Conservation (phyloP, 2,888 invertebrate genomes). For the Apoderus coryli region DNA sequence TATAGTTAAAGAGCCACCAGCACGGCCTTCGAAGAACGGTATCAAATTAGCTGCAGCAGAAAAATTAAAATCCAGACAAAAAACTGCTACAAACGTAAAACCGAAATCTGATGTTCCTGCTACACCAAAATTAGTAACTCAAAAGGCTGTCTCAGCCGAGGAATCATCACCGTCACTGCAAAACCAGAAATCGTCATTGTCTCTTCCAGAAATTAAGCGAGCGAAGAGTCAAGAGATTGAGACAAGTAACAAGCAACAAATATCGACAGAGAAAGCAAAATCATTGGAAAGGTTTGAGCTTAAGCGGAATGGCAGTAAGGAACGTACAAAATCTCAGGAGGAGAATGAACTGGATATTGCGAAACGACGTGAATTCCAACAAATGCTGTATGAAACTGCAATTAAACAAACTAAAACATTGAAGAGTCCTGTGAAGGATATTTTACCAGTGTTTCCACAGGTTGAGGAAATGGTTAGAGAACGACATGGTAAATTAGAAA, state of each 20-base stretch:
- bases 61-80: slow-evolving; percentile 13
- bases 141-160: slow-evolving; percentile 19
- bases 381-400: slow-evolving; percentile 59
- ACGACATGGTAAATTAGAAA: slow-evolving; percentile 59
- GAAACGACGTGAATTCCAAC: slow-evolving; percentile 59
- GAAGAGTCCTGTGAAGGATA: slow-evolving; percentile 59
- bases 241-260: slow-evolving; percentile 32
- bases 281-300: slow-evolving; percentile 51
- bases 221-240: slow-evolving; percentile 49
- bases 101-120: slow-evolving; percentile 5
- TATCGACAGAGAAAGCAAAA: slow-evolving; percentile 49
- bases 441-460: slow-evolving; percentile 53
- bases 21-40: slow-evolving; percentile 14
- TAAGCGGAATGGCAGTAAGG: slow-evolving; percentile 41
- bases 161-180: slow-evolving; percentile 14
- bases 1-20: slow-evolving; percentile 13
- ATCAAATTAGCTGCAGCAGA: slow-evolving; percentile 10
- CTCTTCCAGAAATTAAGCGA: slow-evolving; percentile 34
- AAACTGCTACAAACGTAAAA: slow-evolving; percentile 11
- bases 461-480: slow-evolving; percentile 61
- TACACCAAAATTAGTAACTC: slow-evolving; percentile 14
- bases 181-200: slow-evolving; percentile 18
- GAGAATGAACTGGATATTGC: slow-evolving; percentile 53
- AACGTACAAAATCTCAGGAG: slow-evolving; percentile 56
- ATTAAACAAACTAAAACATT: slow-evolving; percentile 61